Conservation (phyloP, 2,888 invertebrate species). For the Cheilosia scutellata region DNA sequence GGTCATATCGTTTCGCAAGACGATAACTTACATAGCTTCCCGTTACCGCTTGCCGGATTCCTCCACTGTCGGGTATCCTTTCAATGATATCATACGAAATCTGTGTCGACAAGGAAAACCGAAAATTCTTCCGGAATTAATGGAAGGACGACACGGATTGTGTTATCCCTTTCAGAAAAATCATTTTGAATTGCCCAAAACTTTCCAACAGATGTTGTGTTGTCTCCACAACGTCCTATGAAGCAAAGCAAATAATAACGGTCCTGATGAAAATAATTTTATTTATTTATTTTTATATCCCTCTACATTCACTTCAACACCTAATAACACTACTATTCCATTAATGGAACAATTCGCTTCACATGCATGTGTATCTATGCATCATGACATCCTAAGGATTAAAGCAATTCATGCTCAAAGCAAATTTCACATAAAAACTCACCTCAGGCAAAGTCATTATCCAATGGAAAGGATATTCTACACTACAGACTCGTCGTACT, state of each 20-base stretch:
- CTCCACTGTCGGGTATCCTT: background rate
- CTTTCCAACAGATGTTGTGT: conserved; percentile 11
- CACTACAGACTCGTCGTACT: background rate
- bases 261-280: conserved; percentile 9
- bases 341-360: background rate
- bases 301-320: conserved; percentile 5
- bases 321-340: background rate
- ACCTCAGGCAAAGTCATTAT: conserved; percentile 16
- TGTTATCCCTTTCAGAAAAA: conserved; percentile 38
- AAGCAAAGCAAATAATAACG: background rate
- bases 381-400: background rate
- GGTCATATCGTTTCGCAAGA: conserved; percentile 22
- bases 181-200: conserved; percentile 40
- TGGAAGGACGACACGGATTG: conserved; percentile 26
- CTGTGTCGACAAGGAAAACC: conserved; percentile 10
- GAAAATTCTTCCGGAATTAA: conserved; percentile 13
- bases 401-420: conserved; percentile 3
- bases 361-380: background rate
- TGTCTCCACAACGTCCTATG: background rate
- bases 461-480: background rate
- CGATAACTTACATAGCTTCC: conserved; percentile 9
- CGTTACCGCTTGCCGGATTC: too few species aligned
- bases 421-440: conserved; percentile 5
- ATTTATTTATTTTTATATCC: conserved; percentile 19
- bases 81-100: conserved; percentile 1